Base-by-base conservation (phyloP, 2,797 vertebrate species). In the Myotis daubentonii region DNA sequence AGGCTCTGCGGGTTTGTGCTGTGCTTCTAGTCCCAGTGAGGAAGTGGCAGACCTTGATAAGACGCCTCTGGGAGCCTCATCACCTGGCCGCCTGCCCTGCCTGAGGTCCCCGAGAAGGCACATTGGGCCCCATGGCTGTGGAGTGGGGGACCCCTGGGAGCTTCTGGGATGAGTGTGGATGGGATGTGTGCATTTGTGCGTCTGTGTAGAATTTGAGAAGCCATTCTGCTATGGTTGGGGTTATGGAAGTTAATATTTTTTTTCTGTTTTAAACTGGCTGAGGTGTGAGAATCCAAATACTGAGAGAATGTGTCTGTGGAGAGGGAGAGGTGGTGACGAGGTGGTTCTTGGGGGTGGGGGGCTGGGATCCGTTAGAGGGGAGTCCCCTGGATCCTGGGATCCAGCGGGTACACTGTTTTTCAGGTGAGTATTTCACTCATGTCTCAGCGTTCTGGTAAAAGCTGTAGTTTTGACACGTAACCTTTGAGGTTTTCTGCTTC, bases 401-500 rank as follows among this genome's bases (percentile, higher is more conserved):
- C 28, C 8, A 22, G 20, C 38, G 3, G 6, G 3, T 15, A 22
- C 6, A 20, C 4, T 0, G 30, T 6, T 19, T 57, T 68, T 5
- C 38, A 38, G 1, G 51, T 1, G 22, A 82, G 36, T 30, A 0
- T 22, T 55, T 82, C 20, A 4, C 44, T 76, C 60, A 30, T 0
- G 36, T 25, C 20, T 51, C 72, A 44, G 60, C 17, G 62, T 74
- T 66, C 65, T 44, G n/a, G 47, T 71, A 25, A 84, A 79, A 85
- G 81, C 72, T 87, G 79, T 41, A 8, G 25, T 8, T 55, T 38
- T 89, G 87, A 76, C 71, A 4, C 25, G 1, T 12, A 13, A 74
- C 28, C 93, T 71, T 66, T 68, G 94, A 83, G 97, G 74, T 8
- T 72, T 89, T 65, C 41, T 11, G 38, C 9, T 53, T 93, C 53